Conservation (phyloP, 2,888 invertebrate genomes). For the Pollenia angustigena region DNA sequence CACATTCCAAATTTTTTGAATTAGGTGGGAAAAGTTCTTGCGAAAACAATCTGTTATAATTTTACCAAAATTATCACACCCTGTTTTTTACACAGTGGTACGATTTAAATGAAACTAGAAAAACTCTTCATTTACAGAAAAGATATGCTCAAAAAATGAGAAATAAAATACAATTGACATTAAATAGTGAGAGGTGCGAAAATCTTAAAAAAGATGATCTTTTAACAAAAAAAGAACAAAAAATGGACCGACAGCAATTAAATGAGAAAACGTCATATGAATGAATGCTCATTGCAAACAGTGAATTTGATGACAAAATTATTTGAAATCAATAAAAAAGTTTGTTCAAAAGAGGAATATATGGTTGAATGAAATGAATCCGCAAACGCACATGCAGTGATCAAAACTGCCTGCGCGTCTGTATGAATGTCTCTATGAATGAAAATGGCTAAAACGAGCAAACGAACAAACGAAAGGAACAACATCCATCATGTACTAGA, state of each 20-base stretch:
- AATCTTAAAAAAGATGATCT: conserved; percentile 23
- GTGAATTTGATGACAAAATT: conserved; percentile 20
- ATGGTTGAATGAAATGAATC: conserved; percentile 29
- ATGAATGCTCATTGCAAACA: conserved; percentile 5
- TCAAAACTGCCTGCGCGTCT: not conserved
- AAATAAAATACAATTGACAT: conserved; percentile 40
- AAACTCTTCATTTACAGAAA: not conserved
- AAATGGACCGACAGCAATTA: not conserved
- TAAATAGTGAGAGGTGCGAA: conserved; percentile 7
- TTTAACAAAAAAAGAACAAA: conserved; percentile 2
- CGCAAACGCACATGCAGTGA: conserved; percentile 25
- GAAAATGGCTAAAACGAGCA: conserved; percentile 22
- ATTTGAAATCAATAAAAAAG: conserved; percentile 22
- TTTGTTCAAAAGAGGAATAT: conserved; percentile 30
- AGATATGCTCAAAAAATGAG: conserved; percentile 8
- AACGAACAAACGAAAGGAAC: conserved; percentile 32
- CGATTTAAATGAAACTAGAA: conserved; percentile 2
- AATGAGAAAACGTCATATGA: conserved; percentile 21
- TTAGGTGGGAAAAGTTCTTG: not conserved
- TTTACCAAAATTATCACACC: conserved; percentile 49
- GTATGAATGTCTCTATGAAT: not conserved
- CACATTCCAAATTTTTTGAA: too few species aligned
- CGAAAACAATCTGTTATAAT: not conserved
- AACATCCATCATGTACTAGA: conserved; percentile 49
- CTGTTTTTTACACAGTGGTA: conserved; percentile 26